These are phyloP conservation scores for Heliconius sara DNA, from an alignment of 2,888 invertebrate genomes.

Conservation along the genomic window DNA sequence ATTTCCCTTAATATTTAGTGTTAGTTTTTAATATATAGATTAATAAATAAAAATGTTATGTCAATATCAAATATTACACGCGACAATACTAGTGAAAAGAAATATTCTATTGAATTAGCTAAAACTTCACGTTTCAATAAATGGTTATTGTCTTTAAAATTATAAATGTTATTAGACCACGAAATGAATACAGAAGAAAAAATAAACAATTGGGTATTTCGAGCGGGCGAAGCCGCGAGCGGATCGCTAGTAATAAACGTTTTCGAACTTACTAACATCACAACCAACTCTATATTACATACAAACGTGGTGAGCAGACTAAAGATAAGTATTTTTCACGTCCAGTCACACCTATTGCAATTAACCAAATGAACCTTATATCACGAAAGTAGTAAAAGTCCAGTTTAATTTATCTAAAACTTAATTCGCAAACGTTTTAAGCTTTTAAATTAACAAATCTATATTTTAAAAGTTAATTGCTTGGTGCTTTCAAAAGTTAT, in stretches of 20 bases:
- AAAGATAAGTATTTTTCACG: constrained; percentile 12
- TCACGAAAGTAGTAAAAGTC: constrained; percentile 14
- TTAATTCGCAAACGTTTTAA: constrained; percentile 9
- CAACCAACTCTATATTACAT: not conserved
- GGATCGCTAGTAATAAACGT: not conserved
- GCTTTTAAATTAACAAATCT: constrained; percentile 16
- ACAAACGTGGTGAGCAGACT: not conserved
- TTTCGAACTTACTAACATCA: not conserved
- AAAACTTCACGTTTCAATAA: too few species aligned
- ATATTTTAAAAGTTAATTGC: constrained; percentile 23
- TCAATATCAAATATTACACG: too few species aligned
- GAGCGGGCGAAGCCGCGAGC: too few species aligned
- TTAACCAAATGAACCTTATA: constrained; percentile 20
- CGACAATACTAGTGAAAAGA: too few species aligned
- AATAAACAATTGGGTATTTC: not conserved
- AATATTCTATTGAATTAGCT: too few species aligned
- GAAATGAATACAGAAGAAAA: not conserved
- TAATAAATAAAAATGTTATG: too few species aligned
- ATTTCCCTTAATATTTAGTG: too few species aligned
- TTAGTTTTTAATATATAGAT: too few species aligned
- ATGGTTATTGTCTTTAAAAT: too few species aligned
- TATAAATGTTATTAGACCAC: too few species aligned
- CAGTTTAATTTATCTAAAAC: constrained; percentile 22
- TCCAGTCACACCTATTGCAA: constrained; percentile 22
- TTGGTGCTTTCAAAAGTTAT: constrained; percentile 9